Evolutionary conservation across 2,113 vertebrate genomes (phyloP).

Genomic region (Machaerirhynchus nigripectus): DNA sequence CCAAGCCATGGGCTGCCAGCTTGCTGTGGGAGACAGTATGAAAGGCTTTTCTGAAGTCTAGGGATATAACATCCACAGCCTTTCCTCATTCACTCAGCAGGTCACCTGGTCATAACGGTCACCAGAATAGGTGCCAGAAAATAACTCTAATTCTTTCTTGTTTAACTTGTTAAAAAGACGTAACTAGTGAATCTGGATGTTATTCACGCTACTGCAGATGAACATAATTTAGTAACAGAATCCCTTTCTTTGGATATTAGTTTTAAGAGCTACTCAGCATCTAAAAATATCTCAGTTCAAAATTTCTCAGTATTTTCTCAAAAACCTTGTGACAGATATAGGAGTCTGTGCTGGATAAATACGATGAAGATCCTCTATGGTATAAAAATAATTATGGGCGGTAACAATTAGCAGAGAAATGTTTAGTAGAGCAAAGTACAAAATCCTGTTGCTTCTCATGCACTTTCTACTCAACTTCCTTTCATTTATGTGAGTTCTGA

Average conservation of each 20-base stretch:
- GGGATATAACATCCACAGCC: not conserved
- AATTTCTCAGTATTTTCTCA: not conserved
- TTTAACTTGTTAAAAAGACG: not conserved
- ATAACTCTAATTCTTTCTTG: not conserved
- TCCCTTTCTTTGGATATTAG: not conserved
- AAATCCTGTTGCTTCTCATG: not conserved
- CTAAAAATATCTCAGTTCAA: not conserved
- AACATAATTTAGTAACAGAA: not conserved
- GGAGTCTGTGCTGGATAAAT: not conserved
- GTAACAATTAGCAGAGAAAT: not conserved
- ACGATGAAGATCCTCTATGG: not conserved
- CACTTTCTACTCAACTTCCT: not conserved
- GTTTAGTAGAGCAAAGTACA: not conserved
- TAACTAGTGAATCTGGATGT: not conserved
- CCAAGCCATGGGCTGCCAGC: not conserved
- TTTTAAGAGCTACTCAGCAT: not conserved
- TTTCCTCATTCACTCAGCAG: not conserved
- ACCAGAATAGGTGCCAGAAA: not conserved
- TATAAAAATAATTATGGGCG: not conserved
- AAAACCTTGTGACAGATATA: not conserved
- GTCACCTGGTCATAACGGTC: rapidly evolving
- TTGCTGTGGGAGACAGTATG: not conserved
- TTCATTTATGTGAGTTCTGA: not conserved
- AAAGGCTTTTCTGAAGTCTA: not conserved
- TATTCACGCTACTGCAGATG: not conserved